Evolutionary conservation across 2,797 vertebrate genomes (phyloP).

Genomic region (Rhinogobio ventralis): DNA sequence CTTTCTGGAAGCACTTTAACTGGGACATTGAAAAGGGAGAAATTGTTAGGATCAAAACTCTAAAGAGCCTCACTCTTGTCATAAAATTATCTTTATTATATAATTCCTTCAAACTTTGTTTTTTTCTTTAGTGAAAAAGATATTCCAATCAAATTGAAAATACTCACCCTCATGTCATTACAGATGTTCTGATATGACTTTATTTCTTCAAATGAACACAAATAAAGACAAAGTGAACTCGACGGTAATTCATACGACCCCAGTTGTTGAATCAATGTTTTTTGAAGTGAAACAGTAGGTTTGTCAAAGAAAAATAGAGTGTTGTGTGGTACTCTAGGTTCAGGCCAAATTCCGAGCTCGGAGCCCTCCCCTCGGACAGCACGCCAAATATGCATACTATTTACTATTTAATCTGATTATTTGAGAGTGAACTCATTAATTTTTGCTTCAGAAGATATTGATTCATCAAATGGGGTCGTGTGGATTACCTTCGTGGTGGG

Average conservation of each 20-base stretch:
- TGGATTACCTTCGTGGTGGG: background rate
- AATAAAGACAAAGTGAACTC: background rate
- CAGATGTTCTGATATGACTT: background rate
- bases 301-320: background rate
- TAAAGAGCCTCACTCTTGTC: background rate
- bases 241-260: background rate
- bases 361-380: no score
- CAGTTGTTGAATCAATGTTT: background rate
- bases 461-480: no score
- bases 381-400: no score
- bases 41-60: background rate
- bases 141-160: background rate
- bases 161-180: background rate
- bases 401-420: no score
- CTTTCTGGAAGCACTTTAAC: constrained; percentile 83
- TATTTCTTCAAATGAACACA: background rate
- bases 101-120: background rate
- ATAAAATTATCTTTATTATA: background rate
- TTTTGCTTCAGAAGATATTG: no score
- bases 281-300: background rate
- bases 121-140: background rate
- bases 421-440: no score
- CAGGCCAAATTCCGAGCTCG: no score
- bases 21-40: constrained; percentile 64
- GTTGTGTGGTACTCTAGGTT: background rate